Base-by-base conservation (phyloP, 2,113 vertebrate species). In the Hystrix brachyura region DNA sequence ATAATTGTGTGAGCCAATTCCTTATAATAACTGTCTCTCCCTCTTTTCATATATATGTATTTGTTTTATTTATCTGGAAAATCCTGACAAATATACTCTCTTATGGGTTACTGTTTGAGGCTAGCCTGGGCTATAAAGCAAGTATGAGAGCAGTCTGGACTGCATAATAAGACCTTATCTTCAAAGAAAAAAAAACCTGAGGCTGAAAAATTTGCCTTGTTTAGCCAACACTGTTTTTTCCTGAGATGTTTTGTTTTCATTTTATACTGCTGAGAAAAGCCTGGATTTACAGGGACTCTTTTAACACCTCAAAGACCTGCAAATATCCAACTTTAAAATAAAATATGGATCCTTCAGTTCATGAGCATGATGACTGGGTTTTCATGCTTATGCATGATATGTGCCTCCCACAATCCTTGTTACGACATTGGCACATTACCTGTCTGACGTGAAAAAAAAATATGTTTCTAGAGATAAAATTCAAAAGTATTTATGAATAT, bases 171-270 rank as follows among this genome's bases (percentile, higher is more conserved):
- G 38, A 38, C 38, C 38, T 38, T 38, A 38, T 38, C 21, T 25
- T 48, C 38, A 38, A 38, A 38, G 38, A 38, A 38, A 38, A 38
- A 38, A 38, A 38, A 38, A 38, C 38, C 38, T 38, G 38, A 38
- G 2, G 38, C 38, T 38, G 38, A 38, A 38, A 38, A 38, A 38
- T 38, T 38, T 38, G 38, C 38, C 38, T 38, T 38, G 38, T 38
- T 38, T 57, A 57, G 10, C 57, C 57, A 57, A 57, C 57, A 57
- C 59, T 32, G 38, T 38, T 46, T 62, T 87, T 62, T 90, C 67
- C 34, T 51, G 43, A 80, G 7, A 80, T 53, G 23, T n/a, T 95
- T 91, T 79, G 62, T 59, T 93, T 91, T 93, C 27, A 67, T 76
- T 80, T 93, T 79, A 78, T 21, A 21, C 21, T 69, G n/a, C 14